These are phyloP conservation scores for Turdus rufiventris DNA, from an alignment of 2,113 vertebrate genomes.

Conservation along the genomic window DNA sequence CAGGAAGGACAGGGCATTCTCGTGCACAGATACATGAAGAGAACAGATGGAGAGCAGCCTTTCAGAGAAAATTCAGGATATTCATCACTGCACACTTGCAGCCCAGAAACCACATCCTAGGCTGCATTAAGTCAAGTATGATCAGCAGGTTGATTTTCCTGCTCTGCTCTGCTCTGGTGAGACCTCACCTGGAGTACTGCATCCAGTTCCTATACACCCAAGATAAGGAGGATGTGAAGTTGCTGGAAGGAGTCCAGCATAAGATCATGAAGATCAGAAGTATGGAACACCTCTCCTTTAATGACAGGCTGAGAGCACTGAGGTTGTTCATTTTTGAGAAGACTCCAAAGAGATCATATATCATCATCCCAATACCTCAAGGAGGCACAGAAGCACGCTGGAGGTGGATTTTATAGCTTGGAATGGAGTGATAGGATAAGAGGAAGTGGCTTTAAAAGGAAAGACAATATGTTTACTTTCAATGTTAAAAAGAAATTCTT, in stretches of 20 bases:
- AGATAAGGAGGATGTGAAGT: neutral
- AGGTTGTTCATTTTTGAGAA: accelerated
- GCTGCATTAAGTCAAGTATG: neutral
- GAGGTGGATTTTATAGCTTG: no score
- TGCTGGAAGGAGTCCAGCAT: neutral
- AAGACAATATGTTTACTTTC: neutral
- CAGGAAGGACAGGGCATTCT: neutral
- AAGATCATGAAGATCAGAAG: neutral
- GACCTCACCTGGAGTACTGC: neutral
- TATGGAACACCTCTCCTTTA: neutral
- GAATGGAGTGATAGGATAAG: neutral
- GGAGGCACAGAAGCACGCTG: neutral
- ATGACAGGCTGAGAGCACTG: neutral
- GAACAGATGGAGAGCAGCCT: neutral
- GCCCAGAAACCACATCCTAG: neutral
- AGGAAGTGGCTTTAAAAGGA: neutral
- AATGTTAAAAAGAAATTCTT: neutral
- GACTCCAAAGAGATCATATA: neutral
- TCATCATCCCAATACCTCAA: neutral
- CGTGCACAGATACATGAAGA: neutral
- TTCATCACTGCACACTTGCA: neutral
- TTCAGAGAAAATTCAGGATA: neutral
- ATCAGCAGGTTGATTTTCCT: neutral
- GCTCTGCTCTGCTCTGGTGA: neutral
- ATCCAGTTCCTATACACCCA: neutral